phyloP scores from a whole-genome alignment of 2,113 vertebrate genomes.

The Chaetura pelagica region DNA sequence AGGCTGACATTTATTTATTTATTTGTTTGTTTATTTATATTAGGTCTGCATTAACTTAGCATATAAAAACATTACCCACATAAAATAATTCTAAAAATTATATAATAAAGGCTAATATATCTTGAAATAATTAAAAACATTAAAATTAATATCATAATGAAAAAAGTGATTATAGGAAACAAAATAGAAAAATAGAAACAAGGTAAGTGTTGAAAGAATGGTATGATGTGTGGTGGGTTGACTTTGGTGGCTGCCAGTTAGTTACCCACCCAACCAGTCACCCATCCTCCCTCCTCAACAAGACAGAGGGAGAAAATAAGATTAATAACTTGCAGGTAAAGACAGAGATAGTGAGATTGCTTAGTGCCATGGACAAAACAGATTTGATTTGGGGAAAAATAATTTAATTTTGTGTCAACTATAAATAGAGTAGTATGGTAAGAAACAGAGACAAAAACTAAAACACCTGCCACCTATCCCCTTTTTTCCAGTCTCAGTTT shows the following conservation, averaged over 20 bases:
- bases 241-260: background rate
- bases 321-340: background rate
- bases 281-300: background rate
- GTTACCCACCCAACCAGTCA: fast-evolving
- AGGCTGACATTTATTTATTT: background rate
- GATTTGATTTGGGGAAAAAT: background rate
- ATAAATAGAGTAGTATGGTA: background rate
- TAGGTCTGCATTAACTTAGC: background rate
- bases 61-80: background rate
- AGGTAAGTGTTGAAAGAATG: background rate
- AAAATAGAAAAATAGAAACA: background rate
- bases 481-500: background rate
- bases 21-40: background rate
- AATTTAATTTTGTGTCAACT: background rate
- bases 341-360: background rate
- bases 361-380: background rate
- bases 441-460: background rate
- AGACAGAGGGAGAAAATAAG: background rate
- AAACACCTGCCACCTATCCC: background rate
- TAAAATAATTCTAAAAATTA: background rate
- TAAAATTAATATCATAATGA: background rate
- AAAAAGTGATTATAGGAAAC: background rate
- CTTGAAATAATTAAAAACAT: background rate
- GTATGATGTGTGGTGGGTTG: background rate
- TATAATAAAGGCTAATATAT: background rate